Conservation (phyloP, 2,797 vertebrate species). For the Erpetoichthys calabaricus region DNA sequence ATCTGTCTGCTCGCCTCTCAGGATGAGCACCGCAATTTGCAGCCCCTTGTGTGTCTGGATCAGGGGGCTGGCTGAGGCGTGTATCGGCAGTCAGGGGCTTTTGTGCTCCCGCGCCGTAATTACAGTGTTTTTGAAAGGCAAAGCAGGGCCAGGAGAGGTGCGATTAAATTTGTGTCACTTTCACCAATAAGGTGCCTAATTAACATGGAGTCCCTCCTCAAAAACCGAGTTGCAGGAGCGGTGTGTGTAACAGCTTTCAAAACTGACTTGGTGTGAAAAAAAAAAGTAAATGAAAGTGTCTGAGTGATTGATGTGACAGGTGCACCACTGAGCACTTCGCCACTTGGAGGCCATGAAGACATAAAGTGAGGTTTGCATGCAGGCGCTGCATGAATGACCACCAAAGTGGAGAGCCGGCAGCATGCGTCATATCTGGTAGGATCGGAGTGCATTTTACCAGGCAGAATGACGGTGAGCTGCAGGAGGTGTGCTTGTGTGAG, state of each 20-base stretch:
- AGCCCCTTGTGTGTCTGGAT: neutral
- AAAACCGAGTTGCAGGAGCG: too few relatives aligned
- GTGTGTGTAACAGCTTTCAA: too few relatives aligned
- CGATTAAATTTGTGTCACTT: too few relatives aligned
- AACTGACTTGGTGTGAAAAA: too few relatives aligned
- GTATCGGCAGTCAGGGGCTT: neutral
- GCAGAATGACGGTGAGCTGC: neutral
- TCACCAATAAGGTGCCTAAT: too few relatives aligned
- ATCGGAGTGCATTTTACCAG: neutral
- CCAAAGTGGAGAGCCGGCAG: neutral
- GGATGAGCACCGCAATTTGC: neutral
- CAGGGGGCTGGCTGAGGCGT: neutral
- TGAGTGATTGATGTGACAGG: too few relatives aligned
- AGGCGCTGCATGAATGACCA: neutral
- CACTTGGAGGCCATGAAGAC: neutral
- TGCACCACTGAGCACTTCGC: too few relatives aligned
- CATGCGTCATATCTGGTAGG: neutral
- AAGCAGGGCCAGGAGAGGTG: too few relatives aligned
- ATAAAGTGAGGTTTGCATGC: neutral
- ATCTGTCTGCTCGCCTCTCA: neutral
- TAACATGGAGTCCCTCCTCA: too few relatives aligned
- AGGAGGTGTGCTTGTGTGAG: neutral
- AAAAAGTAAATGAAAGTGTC: neutral
- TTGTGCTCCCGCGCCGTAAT: neutral
- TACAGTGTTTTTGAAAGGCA: neutral